phyloP scores from a whole-genome alignment of 2,113 vertebrate genomes.

The Apaloderma vittatum region DNA sequence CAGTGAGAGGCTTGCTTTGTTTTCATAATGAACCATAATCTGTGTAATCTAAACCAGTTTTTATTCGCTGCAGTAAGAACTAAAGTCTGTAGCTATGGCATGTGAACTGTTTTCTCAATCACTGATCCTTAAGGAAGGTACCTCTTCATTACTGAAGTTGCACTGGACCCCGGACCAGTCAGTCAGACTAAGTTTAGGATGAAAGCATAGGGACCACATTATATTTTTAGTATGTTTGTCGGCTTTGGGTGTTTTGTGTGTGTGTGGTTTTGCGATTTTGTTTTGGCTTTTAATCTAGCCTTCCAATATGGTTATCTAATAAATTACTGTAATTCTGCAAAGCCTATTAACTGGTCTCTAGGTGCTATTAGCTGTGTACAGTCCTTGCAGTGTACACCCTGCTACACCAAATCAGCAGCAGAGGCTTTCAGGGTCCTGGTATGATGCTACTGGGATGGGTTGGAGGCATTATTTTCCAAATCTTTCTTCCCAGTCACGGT shows the following conservation, averaged over 20 bases:
- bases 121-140: rapidly evolving
- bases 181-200: neutral
- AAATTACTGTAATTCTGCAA: neutral
- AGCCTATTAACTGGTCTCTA: neutral
- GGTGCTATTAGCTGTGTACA: neutral
- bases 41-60: conserved; percentile 41
- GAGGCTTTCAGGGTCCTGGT: neutral
- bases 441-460: neutral
- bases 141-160: neutral
- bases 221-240: neutral
- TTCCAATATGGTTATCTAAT: neutral
- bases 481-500: neutral
- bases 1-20: conserved; percentile 44
- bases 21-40: conserved; percentile 57
- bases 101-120: neutral
- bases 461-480: neutral
- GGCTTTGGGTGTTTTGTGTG: neutral
- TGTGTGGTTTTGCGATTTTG: neutral
- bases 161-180: neutral
- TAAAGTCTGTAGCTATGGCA: neutral
- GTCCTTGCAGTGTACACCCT: neutral
- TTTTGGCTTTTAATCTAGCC: neutral
- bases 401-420: neutral
- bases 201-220: neutral
- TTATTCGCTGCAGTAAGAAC: conserved; percentile 34